phyloP scores from a whole-genome alignment of 2,797 vertebrate genomes.

The Melanotaenia trifasciata region DNA sequence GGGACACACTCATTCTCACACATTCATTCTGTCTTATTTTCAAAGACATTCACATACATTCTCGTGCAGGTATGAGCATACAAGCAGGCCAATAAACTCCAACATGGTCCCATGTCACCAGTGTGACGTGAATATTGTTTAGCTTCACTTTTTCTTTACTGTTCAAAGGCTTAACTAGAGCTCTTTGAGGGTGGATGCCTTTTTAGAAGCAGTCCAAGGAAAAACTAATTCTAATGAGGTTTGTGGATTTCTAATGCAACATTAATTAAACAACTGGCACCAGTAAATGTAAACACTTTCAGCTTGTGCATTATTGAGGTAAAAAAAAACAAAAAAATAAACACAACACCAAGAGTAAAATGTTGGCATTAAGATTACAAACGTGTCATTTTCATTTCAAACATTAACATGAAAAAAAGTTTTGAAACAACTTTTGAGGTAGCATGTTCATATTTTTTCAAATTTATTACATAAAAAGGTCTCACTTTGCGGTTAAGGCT shows the following conservation, averaged over 20 bases:
- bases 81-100: not conserved
- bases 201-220: not conserved
- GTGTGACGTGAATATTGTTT: not conserved
- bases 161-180: no score
- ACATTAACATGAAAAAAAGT: not conserved
- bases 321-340: no score
- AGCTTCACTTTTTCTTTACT: not conserved
- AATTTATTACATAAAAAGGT: no score
- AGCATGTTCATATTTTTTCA: not conserved
- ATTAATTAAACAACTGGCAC: not conserved
- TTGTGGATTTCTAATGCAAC: not conserved
- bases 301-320: not conserved
- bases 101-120: not conserved
- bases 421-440: not conserved
- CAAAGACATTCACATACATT: slow-evolving; percentile 11
- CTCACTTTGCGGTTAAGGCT: no score
- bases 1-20: slow-evolving; percentile 25
- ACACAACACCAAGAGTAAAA: not conserved
- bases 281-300: not conserved
- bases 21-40: slow-evolving; percentile 29
- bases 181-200: not conserved
- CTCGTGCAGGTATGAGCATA: not conserved
- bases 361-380: not conserved
- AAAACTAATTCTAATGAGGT: not conserved
- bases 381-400: not conserved